Conservation (phyloP, 2,888 invertebrate species). For the Anoplius nigerrimus region DNA sequence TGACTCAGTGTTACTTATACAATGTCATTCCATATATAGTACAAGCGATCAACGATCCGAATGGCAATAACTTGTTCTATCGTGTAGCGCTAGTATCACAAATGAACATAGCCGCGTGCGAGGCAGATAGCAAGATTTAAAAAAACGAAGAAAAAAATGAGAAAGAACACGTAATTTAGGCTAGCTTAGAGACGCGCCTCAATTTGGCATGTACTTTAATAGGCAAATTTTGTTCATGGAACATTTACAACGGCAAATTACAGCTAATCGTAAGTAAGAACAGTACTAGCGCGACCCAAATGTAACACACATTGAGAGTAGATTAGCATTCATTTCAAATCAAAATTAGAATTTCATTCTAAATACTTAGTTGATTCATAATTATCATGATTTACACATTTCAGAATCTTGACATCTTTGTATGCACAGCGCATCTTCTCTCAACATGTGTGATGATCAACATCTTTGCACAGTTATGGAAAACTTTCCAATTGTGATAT, state of each 20-base stretch:
- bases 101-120: conserved; percentile 51
- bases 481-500: conserved; percentile 26
- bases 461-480: conserved; percentile 48
- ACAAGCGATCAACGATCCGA: not conserved
- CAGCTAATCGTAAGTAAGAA: conserved; percentile 51
- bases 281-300: conserved; percentile 55
- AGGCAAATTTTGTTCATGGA: conserved; percentile 41
- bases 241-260: conserved; percentile 46
- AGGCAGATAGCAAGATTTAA: conserved; percentile 54
- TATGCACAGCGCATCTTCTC: conserved; percentile 26
- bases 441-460: conserved; percentile 31
- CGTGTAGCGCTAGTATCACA: not conserved
- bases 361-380: too few species aligned
- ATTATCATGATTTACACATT: too few species aligned
- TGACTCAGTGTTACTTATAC: too few species aligned
- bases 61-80: conserved; percentile 1
- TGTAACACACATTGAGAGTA: conserved; percentile 36
- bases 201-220: conserved; percentile 54
- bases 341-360: not conserved
- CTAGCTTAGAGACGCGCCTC: conserved; percentile 69
- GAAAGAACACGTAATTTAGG: conserved; percentile 23
- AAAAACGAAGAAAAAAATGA: conserved; percentile 43
- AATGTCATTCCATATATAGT: too few species aligned
- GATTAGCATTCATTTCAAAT: not conserved
- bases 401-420: not conserved